Evolutionary conservation across 1,140 invertebrate genomes (phyloP).

Genomic region (Diabrotica undecimpunctata): DNA sequence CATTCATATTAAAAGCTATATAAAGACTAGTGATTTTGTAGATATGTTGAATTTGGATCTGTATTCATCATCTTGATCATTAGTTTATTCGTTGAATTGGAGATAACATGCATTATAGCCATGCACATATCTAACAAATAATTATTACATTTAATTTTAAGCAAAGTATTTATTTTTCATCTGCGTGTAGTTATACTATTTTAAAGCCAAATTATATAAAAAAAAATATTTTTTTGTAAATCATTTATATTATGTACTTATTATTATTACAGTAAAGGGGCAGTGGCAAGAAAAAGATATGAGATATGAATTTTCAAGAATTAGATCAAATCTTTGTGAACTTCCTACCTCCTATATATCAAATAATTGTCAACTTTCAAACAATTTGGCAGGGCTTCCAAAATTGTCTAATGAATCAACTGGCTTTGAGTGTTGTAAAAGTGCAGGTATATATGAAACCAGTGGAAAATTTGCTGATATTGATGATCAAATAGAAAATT

Average conservation of each 20-base stretch:
- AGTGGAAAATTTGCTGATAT: conserved; percentile 30
- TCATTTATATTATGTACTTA: background rate
- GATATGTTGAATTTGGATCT: too few species aligned
- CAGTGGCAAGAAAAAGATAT: conserved; percentile 32
- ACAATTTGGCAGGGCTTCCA: conserved; percentile 31
- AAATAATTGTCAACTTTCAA: conserved; percentile 42
- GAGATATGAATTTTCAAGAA: conserved; percentile 32
- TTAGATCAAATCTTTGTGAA: conserved; percentile 44
- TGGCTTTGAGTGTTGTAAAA: conserved; percentile 30
- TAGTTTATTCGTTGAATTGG: too few species aligned
- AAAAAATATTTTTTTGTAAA: background rate
- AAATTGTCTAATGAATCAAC: conserved; percentile 29
- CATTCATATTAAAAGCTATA: too few species aligned
- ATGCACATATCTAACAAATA: too few species aligned
- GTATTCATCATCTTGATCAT: too few species aligned
- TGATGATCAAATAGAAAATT: conserved; percentile 26
- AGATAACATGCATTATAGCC: too few species aligned
- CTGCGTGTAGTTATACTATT: too few species aligned
- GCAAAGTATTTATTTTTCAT: too few species aligned
- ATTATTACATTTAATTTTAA: too few species aligned
- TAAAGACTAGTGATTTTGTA: too few species aligned
- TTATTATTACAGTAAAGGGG: conserved; percentile 6
- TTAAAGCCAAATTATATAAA: too few species aligned
- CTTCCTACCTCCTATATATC: conserved; percentile 46
- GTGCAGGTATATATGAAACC: conserved; percentile 28